Evolutionary conservation across 1,140 invertebrate species (phyloP), one percentile per base, ranked within the genome.

Genomic region (Bradysia coprophila): DNA sequence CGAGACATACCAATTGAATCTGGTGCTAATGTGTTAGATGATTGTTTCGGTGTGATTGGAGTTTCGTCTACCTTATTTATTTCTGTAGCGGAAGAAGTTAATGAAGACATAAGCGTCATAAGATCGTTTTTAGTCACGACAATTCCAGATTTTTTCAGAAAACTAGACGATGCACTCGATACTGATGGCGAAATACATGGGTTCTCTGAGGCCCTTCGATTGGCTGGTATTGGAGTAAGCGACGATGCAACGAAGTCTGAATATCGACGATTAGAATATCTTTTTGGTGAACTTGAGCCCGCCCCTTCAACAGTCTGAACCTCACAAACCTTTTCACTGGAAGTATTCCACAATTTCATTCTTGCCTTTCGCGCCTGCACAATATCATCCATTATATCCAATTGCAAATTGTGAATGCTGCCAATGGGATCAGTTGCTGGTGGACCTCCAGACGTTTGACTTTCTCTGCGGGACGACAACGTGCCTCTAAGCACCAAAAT

Each of bases 331-430:
- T 76, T 74, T 56, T 87, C 81, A 43, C 70, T 75, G 39, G 78
- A 76, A 2, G 79, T 84, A 38, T 78, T 81, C 76, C 81, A 85
- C 52, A 87, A 72, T 58, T 81, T 83, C 67, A 86, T 74, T 34
- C 58, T 55, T 2, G 56, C 82, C 66, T 86, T 85, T 32, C 78
- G 67, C 1, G 78, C 76, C 54, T 81, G 80, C 18, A 85, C 75
- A 28, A 87, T 86, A 51, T 85, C 80, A 49, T 86, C 82, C 81
- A 87, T 85, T 43, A 86, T 85, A 51, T 87, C 82, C 42, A 86
- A 62, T 50, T 85, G 80, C 16, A 86, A 62, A 55, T 85, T 86
- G 53, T 84, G 82, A 13, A 75, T 73, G 53, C 79, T 83, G 28
- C 82, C 82, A 15, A 70, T 68, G n/a, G 72, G 63, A 28, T 73